These are phyloP conservation scores for Upupa epops DNA, from an alignment of 2,113 vertebrate genomes.

Conservation along the genomic window DNA sequence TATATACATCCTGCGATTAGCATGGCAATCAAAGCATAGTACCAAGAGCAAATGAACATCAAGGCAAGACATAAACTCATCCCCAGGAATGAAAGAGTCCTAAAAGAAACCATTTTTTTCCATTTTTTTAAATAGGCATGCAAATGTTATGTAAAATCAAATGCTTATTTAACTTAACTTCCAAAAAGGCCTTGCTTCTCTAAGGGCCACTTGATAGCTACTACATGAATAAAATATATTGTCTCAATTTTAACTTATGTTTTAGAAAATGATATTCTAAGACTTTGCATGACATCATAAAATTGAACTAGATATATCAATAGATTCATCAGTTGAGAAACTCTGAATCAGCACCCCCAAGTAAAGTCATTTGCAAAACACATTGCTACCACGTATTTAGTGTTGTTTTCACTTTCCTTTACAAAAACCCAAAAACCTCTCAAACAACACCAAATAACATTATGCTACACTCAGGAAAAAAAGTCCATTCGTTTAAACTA, in stretches of 20 bases:
- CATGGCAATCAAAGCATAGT: slow-evolving; percentile 93
- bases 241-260: not conserved
- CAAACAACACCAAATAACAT: not conserved
- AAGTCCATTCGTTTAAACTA: not conserved
- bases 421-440: not conserved
- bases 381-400: not conserved
- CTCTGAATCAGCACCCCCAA: not conserved
- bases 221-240: not conserved
- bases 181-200: not conserved
- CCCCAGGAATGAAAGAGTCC: slow-evolving; percentile 94
- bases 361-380: not conserved
- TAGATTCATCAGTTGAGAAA: not conserved
- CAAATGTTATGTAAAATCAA: slow-evolving; percentile 2
- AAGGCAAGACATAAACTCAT: slow-evolving; percentile 96
- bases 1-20: slow-evolving; percentile 93
- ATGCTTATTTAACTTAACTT: slow-evolving; percentile 11
- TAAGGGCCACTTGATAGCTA: not conserved
- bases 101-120: slow-evolving; percentile 68
- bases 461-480: not conserved
- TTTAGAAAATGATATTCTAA: not conserved
- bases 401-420: not conserved
- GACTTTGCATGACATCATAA: not conserved
- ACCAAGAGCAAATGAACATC: slow-evolving; percentile 98
- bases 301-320: not conserved
- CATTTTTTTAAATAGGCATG: slow-evolving; percentile 44